Conservation (phyloP, 1,140 invertebrate species). For the Bombus terrestris region DNA sequence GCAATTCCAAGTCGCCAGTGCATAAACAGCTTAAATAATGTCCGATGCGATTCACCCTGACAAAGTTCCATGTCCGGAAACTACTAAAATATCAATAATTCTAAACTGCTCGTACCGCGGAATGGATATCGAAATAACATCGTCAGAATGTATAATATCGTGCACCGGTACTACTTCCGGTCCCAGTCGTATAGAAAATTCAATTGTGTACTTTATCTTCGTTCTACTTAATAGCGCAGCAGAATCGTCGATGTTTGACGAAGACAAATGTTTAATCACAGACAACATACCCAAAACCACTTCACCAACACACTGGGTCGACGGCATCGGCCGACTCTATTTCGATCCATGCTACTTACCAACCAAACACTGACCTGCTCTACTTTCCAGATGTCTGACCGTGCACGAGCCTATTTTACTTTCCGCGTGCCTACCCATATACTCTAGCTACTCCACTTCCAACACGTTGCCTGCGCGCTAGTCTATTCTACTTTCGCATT, state of each 20-base stretch:
- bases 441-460: not conserved
- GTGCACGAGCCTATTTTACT: constrained; percentile 16
- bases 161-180: too few relatives aligned
- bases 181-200: not conserved
- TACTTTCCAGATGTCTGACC: constrained; percentile 5
- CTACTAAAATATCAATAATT: constrained; percentile 5
- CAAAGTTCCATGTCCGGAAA: constrained; percentile 16
- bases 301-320: not conserved
- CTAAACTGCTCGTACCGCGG: not conserved
- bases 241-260: not conserved
- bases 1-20: constrained; percentile 29
- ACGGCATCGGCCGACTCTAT: not conserved
- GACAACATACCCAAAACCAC: not conserved
- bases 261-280: constrained; percentile 14
- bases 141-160: too few relatives aligned
- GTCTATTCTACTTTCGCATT: not conserved
- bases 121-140: not conserved
- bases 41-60: constrained; percentile 3
- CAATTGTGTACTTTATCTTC: not conserved
- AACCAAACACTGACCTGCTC: constrained; percentile 38
- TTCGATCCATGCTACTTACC: constrained; percentile 8
- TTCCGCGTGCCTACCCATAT: not conserved
- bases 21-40: constrained; percentile 20
- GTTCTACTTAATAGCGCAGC: not conserved
- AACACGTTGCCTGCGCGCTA: not conserved